Evolutionary conservation across 2,113 vertebrate genomes (phyloP), one percentile per base, ranked within the genome.

Genomic region (Heteronetta atricapilla): DNA sequence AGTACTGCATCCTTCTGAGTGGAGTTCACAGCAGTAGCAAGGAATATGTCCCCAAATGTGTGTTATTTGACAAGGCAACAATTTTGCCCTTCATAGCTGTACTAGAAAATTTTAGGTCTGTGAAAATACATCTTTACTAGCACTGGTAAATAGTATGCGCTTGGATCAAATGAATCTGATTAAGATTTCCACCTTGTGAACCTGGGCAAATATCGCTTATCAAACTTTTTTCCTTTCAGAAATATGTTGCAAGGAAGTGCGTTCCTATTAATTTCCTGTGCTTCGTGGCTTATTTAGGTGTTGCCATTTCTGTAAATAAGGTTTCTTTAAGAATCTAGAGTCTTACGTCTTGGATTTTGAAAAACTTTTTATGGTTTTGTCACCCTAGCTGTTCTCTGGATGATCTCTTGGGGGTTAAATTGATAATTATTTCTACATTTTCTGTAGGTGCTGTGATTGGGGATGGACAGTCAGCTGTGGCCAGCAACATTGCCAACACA

Each of bases 401-500:
- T 63, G 14, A 72, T 74, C 33, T 77, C 50, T 18, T 69, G 58
- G 13, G 77, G 16, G 59, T 75, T 88, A 42, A 91, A 40, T 74
- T 83, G 13, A 9, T 91, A 33, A 70, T 92, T 22, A 67, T 78
- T 84, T 64, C 3, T 14, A 6, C 10, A 18, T n/a, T 76, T 91
- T 70, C 10, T 82, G 10, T 94, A 99, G 99, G 99, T 64, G 99
- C 99, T 13, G 99, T 99, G 11, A 99, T 99, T 72, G 99, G 99
- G 56, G 99, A 99, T 68, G 99, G 99, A 20, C 99, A 99, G 97
- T 99, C 99, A 58, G 99, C 99, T 0, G 99, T 99, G 46, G 99
- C 99, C 96, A 99, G 99, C 97, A 99, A 99, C 97, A 99, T 99
- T 89, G 99, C 99, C 85, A 99, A 99, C 97, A 99, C 99, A 56